A percentile compares a stretch with the other conserved stretches of the same genome.
Evolutionary conservation across 2,797 vertebrate genomes (phyloP).

Genomic region (Spondyliosoma cantharus): DNA sequence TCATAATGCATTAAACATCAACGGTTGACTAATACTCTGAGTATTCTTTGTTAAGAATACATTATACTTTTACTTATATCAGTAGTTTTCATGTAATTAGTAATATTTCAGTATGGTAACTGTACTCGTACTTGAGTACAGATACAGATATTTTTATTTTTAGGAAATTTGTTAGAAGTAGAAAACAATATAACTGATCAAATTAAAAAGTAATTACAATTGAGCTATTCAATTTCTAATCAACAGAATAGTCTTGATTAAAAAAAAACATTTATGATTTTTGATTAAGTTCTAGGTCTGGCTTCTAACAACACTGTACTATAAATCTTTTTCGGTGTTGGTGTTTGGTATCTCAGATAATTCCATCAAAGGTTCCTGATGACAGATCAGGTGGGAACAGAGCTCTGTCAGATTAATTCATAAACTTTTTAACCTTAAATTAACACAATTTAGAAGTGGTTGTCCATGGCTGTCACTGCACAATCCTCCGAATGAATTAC

Average conservation of each 20-base stretch:
- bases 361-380: not conserved
- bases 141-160: no score
- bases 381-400: not conserved
- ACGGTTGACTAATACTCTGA: no score
- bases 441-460: not conserved
- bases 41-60: no score
- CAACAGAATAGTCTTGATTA: not conserved
- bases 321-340: not conserved
- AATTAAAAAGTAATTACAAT: no score
- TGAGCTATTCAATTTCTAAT: not conserved
- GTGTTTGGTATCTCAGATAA: slow-evolving; percentile 1
- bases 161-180: not conserved
- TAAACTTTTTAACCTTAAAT: not conserved
- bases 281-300: not conserved
- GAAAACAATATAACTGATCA: not conserved
- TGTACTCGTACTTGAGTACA: no score
- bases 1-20: no score
- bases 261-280: no score
- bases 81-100: no score
- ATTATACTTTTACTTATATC: no score
- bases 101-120: no score
- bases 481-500: not conserved
- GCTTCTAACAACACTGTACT: not conserved
- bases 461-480: not conserved
- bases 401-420: not conserved